Conservation (phyloP, 2,113 vertebrate species). For the Lagopus muta region DNA sequence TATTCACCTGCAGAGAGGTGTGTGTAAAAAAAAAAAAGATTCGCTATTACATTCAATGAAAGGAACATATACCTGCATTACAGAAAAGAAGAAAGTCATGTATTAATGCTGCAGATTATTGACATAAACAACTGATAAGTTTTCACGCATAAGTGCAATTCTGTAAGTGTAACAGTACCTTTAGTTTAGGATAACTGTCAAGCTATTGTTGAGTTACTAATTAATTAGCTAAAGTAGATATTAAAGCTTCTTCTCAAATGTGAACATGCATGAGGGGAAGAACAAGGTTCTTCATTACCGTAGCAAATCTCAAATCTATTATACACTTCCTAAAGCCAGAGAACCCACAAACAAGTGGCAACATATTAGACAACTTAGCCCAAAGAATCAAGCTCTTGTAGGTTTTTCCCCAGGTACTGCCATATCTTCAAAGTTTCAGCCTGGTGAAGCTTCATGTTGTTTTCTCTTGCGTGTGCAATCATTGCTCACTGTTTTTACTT, state of each 20-base stretch:
- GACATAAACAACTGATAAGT: background rate
- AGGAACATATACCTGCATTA: background rate
- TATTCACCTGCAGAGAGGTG: background rate
- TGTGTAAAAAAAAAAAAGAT: background rate
- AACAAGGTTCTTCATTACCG: accelerated
- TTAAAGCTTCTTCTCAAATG: background rate
- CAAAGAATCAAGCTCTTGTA: background rate
- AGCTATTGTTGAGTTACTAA: background rate
- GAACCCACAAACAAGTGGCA: background rate
- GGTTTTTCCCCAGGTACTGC: background rate
- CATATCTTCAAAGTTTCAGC: background rate
- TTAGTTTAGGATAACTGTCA: background rate
- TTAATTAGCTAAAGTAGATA: background rate
- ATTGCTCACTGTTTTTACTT: background rate
- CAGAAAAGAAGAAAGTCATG: background rate
- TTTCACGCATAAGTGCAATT: background rate
- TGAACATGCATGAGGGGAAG: background rate
- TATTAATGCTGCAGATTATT: background rate
- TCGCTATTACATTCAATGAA: background rate
- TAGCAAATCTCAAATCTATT: background rate
- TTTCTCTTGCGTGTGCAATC: background rate
- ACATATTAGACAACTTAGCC: background rate
- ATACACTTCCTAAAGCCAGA: background rate
- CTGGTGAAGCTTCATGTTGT: background rate
- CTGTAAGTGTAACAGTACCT: background rate